Evolutionary conservation across 2,113 vertebrate species (phyloP), one percentile per base, ranked within the genome.

Genomic region (Periophthalmodon schlosseri): DNA sequence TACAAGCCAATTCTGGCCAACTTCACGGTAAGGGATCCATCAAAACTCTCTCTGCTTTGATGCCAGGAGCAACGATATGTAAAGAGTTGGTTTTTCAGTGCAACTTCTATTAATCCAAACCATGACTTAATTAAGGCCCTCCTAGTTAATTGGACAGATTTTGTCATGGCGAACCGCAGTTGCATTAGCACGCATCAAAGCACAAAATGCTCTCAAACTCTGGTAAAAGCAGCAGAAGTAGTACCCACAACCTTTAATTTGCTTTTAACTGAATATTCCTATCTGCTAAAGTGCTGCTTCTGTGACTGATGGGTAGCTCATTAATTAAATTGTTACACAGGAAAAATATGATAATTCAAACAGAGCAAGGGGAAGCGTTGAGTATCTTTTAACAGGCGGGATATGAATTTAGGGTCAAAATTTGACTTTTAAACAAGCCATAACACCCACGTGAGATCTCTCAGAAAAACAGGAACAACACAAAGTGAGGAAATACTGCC

Each of bases 271-370:
- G 73, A 81, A 80, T 49, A 80, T 80, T 79, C 79, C 52, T 68
- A 74, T 82, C 65, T 68, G 67, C 47, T 56, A 23, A 61, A 14
- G 21, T 73, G 61, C 47, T 12, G 4, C 73, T 76, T 78, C 68
- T 70, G 72, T 79, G 81, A 83, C 61, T 79, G 74, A 86, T 73
- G 66, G 75, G 68, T 87, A 68, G 75, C 72, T 87, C 73, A 80
- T 88, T 86, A 85, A 86, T 87, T 74, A 82, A 65, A 88, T 75
- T 82, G 71, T 77, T 82, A 73, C 66, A 76, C 54, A 68, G 69
- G 44, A 72, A 75, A 63, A 28, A 56, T 61, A 78, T 81, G 65
- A 50, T 77, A 76, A 88, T 83, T 85, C 70, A 79, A 74, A 78
- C 58, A 74, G 73, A 81, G 72, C 61, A 24, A 39, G 21, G 33